These are phyloP conservation scores for Calidris pygmaea DNA, from an alignment of 2,113 vertebrate genomes.

Conservation along the genomic window DNA sequence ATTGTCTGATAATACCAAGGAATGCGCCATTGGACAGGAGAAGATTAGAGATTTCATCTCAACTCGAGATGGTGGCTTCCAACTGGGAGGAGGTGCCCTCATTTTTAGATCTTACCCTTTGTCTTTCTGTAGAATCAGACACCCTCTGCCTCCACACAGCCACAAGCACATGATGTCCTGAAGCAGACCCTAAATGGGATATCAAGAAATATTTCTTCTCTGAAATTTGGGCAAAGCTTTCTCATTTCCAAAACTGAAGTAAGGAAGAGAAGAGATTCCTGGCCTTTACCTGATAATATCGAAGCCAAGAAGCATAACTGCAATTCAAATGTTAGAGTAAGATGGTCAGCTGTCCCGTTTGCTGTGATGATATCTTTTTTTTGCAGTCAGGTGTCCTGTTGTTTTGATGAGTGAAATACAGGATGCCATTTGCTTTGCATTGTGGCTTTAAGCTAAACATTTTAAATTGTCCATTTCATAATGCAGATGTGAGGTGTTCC, in stretches of 20 bases:
- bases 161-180: not conserved
- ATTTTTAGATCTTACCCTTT: not conserved
- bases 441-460: not conserved
- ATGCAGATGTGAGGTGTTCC: not conserved
- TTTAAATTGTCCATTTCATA: not conserved
- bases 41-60: not conserved
- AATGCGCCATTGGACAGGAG: not conserved
- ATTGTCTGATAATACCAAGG: not conserved
- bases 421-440: not conserved
- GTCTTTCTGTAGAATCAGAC: not conserved
- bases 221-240: not conserved
- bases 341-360: not conserved
- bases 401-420: not conserved
- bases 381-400: not conserved
- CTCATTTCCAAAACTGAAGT: not conserved
- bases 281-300: not conserved
- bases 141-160: not conserved
- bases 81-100: not conserved
- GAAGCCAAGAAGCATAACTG: not conserved
- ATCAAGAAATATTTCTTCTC: not conserved
- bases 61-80: rapidly evolving
- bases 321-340: not conserved
- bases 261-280: not conserved
- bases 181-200: not conserved
- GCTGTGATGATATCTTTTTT: not conserved